A percentile compares a stretch with the other conserved stretches of the same genome.
Evolutionary conservation across 2,797 vertebrate genomes (phyloP).

Genomic region (Perodicticus potto): DNA sequence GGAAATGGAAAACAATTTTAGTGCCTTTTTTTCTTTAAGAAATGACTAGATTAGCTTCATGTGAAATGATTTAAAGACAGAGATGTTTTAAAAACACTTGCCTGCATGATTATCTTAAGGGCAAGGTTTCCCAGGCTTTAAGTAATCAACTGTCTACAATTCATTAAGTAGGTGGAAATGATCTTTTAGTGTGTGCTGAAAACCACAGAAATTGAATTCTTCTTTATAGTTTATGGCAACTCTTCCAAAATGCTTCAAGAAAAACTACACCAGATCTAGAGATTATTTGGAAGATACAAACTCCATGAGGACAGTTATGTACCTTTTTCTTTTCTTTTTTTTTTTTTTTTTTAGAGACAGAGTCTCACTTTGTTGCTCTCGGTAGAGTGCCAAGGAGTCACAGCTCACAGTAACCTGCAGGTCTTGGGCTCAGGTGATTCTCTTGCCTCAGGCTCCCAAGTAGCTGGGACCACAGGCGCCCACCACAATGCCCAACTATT

Average conservation of each 20-base stretch:
- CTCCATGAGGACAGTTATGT: background rate
- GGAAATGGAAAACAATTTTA: background rate
- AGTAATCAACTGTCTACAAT: background rate
- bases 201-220: conserved; percentile 32
- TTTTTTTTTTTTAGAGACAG: too few relatives aligned
- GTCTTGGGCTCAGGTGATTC: too few relatives aligned
- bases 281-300: background rate
- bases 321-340: background rate
- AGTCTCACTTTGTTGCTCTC: too few relatives aligned
- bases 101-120: background rate
- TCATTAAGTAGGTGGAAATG: conserved; percentile 33
- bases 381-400: too few relatives aligned
- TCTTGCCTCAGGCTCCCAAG: too few relatives aligned
- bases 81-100: conserved; percentile 9
- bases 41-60: background rate
- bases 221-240: background rate
- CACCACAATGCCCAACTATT: too few relatives aligned
- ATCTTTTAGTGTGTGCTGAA: conserved; percentile 13
- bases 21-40: background rate
- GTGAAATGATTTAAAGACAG: conserved; percentile 26
- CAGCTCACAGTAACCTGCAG: too few relatives aligned
- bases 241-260: conserved; percentile 10
- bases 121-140: background rate
- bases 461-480: too few relatives aligned
- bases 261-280: background rate